phyloP scores from a whole-genome alignment of 2,888 invertebrate species.

The Cyaniris semiargus region DNA sequence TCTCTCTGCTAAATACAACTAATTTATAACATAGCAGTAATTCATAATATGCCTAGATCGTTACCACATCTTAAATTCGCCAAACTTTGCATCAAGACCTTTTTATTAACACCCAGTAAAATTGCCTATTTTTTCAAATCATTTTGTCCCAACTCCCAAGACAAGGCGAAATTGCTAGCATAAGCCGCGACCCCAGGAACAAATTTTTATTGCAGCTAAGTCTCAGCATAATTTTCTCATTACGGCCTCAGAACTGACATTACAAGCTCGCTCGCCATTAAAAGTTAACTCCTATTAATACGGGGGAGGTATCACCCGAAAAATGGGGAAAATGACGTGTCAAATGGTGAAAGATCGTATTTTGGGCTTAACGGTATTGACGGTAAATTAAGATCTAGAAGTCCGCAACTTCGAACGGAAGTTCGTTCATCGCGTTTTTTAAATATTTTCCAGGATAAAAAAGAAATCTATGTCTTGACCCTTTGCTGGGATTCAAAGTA shows the following conservation, averaged over 20 bases:
- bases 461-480: too few relatives aligned
- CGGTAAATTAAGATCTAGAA: neutral
- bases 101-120: neutral
- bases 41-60: too few relatives aligned
- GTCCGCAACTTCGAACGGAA: neutral
- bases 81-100: neutral
- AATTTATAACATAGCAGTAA: too few relatives aligned
- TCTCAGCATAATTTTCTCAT: conserved; percentile 76
- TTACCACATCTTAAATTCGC: too few relatives aligned
- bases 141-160: neutral
- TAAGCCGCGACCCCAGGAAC: conserved; percentile 57
- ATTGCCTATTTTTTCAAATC: neutral
- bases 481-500: too few relatives aligned
- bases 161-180: conserved; percentile 33
- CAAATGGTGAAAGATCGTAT: conserved; percentile 3
- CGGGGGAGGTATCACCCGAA: conserved; percentile 24
- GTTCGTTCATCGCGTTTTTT: too few relatives aligned
- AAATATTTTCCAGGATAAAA: too few relatives aligned
- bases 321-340: conserved; percentile 26
- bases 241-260: conserved; percentile 51
- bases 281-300: conserved; percentile 40
- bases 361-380: neutral
- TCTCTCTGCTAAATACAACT: too few relatives aligned
- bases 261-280: conserved; percentile 55
- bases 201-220: conserved; percentile 78